Percentiles rank a stretch among this genome's conserved stretches.
These are phyloP conservation scores for Battus philenor DNA, from an alignment of 1,140 invertebrate species.

Conservation along the genomic window DNA sequence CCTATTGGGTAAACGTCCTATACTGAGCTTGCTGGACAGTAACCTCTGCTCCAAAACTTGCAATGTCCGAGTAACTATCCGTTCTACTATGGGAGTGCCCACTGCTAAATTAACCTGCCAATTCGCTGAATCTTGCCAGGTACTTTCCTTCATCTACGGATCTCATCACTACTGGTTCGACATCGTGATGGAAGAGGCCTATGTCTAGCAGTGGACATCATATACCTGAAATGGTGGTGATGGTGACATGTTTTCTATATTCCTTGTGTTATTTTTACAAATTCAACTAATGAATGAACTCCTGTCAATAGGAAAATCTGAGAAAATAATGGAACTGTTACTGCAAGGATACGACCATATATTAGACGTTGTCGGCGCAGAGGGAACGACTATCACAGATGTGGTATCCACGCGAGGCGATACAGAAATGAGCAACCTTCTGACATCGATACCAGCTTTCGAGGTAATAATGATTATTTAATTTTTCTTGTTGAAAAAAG, in stretches of 20 bases:
- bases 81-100: too few species aligned
- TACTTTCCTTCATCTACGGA: too few species aligned
- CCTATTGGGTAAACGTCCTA: too few species aligned
- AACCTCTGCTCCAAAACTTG: too few species aligned
- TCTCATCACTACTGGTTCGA: too few species aligned
- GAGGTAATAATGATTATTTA: slow-evolving; percentile 80
- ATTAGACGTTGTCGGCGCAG: slow-evolving; percentile 84
- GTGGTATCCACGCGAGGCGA: slow-evolving; percentile 80
- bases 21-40: too few species aligned
- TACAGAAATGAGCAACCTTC: slow-evolving; percentile 79
- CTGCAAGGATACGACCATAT: slow-evolving; percentile 93
- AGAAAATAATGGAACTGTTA: slow-evolving; percentile 85
- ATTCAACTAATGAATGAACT: slow-evolving; percentile 13
- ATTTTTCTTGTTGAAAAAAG: too few species aligned
- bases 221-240: background rate
- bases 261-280: background rate
- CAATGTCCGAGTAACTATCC: too few species aligned
- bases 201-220: too few species aligned
- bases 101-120: too few species aligned
- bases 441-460: slow-evolving; percentile 82
- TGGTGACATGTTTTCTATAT: background rate
- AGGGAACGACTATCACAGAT: slow-evolving; percentile 81
- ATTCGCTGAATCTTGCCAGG: too few species aligned
- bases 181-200: too few species aligned
- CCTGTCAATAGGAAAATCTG: slow-evolving; percentile 80